These are phyloP conservation scores for Cataglyphis rosenhaueri DNA, from an alignment of 2,888 invertebrate species.

Conservation along the genomic window DNA sequence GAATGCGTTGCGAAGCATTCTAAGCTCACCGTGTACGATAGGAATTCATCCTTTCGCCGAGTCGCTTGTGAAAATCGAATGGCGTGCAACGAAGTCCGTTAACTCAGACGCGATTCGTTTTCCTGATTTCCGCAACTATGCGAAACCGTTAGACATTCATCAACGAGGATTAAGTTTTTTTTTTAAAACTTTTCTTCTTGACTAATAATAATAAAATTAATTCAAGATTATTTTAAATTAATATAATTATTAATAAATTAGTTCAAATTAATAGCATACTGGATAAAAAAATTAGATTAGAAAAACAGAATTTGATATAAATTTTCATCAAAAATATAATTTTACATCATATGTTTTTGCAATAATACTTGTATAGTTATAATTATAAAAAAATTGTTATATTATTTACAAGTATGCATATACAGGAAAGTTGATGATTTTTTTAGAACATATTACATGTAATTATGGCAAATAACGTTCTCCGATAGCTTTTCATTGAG, in stretches of 20 bases:
- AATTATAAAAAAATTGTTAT: not conserved
- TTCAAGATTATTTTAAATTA: not conserved
- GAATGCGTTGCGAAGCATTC: constrained; percentile 35
- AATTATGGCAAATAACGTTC: constrained; percentile 11
- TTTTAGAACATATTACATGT: not conserved
- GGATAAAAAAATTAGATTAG: not conserved
- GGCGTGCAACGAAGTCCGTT: constrained; percentile 39
- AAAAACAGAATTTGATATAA: not conserved
- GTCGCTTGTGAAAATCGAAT: constrained; percentile 56
- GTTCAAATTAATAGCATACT: not conserved
- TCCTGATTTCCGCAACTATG: not conserved
- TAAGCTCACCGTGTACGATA: constrained; percentile 51
- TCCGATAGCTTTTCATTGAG: not conserved
- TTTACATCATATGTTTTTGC: not conserved
- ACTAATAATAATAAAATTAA: not conserved
- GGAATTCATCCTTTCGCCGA: constrained; percentile 62
- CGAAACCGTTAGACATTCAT: constrained; percentile 11
- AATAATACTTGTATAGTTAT: not conserved
- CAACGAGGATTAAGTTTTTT: not conserved
- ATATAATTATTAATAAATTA: constrained; percentile 6
- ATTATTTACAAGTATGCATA: not conserved
- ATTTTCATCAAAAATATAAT: not conserved
- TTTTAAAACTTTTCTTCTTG: not conserved
- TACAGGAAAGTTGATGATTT: not conserved
- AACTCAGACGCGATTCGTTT: constrained; percentile 27